Conservation (phyloP, 2,797 vertebrate genomes). For the Chaenodraco wilsoni region DNA sequence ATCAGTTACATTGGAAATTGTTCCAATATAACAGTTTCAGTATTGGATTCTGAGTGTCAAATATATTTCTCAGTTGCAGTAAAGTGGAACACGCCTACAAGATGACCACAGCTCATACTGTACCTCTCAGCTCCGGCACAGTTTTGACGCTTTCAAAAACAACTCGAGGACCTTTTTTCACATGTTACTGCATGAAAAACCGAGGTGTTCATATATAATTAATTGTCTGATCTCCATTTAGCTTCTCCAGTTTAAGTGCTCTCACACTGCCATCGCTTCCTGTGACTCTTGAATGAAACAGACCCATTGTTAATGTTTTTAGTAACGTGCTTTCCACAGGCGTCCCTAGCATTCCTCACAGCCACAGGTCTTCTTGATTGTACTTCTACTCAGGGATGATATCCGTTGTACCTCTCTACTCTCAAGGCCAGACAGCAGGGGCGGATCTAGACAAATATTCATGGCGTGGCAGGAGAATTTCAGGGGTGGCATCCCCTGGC, state of each 20-base stretch:
- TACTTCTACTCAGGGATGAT: slow-evolving; percentile 3
- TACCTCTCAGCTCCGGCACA: neutral
- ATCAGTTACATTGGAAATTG: neutral
- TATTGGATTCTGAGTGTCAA: neutral
- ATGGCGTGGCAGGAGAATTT: too few relatives aligned
- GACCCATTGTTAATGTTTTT: neutral
- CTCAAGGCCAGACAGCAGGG: slow-evolving; percentile 11
- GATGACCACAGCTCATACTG: neutral
- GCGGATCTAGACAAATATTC: too few relatives aligned
- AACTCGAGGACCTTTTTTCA: too few relatives aligned
- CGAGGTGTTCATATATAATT: too few relatives aligned
- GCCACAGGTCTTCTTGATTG: slow-evolving; percentile 8
- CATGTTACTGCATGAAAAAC: too few relatives aligned
- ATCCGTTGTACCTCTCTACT: neutral
- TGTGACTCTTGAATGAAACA: neutral
- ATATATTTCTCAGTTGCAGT: neutral
- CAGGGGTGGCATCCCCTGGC: too few relatives aligned
- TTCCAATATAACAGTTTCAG: neutral
- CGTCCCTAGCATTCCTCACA: neutral
- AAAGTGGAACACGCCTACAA: neutral
- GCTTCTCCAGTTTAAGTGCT: too few relatives aligned
- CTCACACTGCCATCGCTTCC: neutral
- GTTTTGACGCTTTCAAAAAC: neutral
- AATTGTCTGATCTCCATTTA: too few relatives aligned
- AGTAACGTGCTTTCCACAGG: neutral